Conservation (phyloP, 1,140 invertebrate species). For the Microplitis mediator region DNA sequence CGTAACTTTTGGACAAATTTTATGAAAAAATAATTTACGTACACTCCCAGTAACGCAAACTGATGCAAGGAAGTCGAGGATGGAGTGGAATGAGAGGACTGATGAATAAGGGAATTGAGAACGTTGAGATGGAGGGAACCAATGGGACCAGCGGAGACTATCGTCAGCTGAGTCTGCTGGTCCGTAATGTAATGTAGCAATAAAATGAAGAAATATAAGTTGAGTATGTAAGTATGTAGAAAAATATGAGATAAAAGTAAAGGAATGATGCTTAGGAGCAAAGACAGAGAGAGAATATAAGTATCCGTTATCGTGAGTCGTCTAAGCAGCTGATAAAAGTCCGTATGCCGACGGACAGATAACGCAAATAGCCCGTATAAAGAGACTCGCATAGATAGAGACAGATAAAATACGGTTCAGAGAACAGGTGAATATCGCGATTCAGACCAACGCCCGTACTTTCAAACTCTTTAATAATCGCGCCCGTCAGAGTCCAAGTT, state of each 20-base stretch:
- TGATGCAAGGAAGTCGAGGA: too few relatives aligned
- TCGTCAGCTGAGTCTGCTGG: too few relatives aligned
- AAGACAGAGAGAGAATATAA: constrained; percentile 12
- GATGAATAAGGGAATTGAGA: too few relatives aligned
- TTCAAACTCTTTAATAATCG: not conserved
- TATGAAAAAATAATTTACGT: too few relatives aligned
- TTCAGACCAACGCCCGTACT: constrained; percentile 53
- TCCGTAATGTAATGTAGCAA: not conserved
- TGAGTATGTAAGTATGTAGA: constrained; percentile 28
- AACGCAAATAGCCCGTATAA: constrained; percentile 55
- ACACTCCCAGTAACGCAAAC: too few relatives aligned
- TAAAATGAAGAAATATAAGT: constrained; percentile 18
- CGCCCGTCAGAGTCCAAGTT: too few relatives aligned
- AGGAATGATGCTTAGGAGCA: constrained; percentile 21
- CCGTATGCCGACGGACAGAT: constrained; percentile 54
- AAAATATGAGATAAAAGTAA: constrained; percentile 26
- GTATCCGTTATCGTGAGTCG: constrained; percentile 52
- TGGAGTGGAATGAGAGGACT: too few relatives aligned
- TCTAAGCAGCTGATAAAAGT: constrained; percentile 63
- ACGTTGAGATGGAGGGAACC: too few relatives aligned
- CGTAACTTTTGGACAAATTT: too few relatives aligned
- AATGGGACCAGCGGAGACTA: too few relatives aligned
- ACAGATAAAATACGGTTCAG: constrained; percentile 55
- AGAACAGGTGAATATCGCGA: constrained; percentile 54
- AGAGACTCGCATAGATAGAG: constrained; percentile 56